A percentile compares a stretch with the other conserved stretches of the same genome.
phyloP scores from a whole-genome alignment of 2,113 vertebrate species.

The Panthera uncia region DNA sequence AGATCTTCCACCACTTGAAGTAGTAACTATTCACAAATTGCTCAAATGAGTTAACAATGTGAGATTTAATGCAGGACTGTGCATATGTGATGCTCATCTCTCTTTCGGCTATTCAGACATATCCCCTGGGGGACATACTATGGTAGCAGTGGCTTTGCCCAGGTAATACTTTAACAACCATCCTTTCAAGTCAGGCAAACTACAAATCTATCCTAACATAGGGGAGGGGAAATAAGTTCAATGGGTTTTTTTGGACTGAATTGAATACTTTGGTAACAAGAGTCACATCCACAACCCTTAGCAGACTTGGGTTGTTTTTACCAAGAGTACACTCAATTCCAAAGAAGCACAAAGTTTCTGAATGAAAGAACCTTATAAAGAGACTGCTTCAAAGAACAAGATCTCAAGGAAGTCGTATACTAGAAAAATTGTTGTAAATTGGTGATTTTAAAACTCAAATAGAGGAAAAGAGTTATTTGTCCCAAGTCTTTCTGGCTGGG shows the following conservation, averaged over 20 bases:
- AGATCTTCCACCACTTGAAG: not conserved
- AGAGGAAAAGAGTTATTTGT: not conserved
- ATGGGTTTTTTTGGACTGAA: not conserved
- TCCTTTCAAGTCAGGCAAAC: not conserved
- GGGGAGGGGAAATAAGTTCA: not conserved
- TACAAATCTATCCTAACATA: not conserved
- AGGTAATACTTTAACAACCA: not conserved
- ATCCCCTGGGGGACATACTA: not conserved
- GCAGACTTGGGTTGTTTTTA: not conserved
- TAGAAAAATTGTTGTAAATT: not conserved
- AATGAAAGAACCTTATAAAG: constrained; percentile 4
- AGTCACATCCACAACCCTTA: not conserved
- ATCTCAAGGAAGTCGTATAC: not conserved
- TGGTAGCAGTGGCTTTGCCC: not conserved
- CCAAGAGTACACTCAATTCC: not conserved
- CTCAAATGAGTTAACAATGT: not conserved
- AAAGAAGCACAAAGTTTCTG: constrained; percentile 8
- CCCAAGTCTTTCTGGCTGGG: not conserved
- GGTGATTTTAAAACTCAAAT: constrained; percentile 35
- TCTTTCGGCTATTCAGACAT: not conserved
- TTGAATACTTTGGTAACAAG: constrained; percentile 6
- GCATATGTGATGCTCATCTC: not conserved
- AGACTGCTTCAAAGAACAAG: not conserved
- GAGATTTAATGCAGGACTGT: not conserved
- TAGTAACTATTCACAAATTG: not conserved